These are phyloP conservation scores for Saimiri boliviensis DNA, from an alignment of 2,113 vertebrate genomes.

Conservation along the genomic window DNA sequence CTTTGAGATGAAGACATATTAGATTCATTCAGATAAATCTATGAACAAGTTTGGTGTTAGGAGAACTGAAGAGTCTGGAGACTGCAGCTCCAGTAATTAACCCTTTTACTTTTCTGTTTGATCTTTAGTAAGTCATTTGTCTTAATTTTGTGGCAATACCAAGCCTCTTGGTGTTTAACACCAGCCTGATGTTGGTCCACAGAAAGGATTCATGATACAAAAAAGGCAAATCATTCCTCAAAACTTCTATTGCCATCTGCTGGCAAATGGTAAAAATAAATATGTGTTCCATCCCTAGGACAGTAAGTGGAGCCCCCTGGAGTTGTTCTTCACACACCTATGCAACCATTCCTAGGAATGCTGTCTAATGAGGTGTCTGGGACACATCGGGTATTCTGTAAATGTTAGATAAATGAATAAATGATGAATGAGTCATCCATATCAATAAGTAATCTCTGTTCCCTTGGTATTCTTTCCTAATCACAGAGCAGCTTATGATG, in stretches of 20 bases:
- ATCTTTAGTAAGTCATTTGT: background rate
- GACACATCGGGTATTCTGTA: background rate
- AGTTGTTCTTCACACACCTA: background rate
- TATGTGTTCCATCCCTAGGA: background rate
- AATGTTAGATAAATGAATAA: background rate
- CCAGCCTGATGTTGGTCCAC: background rate
- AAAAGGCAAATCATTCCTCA: background rate
- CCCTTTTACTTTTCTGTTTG: background rate
- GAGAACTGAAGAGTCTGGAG: background rate
- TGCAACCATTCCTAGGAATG: background rate
- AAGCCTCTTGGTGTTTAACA: background rate
- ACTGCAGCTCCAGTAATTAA: background rate
- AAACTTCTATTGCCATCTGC: slow-evolving; percentile 3
- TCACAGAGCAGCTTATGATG: background rate
- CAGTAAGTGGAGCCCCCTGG: background rate
- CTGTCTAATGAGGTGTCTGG: background rate
- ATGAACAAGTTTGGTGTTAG: background rate
- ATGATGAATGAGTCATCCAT: background rate
- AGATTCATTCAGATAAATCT: background rate
- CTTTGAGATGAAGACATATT: background rate
- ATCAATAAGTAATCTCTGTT: background rate
- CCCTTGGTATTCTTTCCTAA: background rate
- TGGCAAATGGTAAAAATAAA: background rate
- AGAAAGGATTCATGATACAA: background rate
- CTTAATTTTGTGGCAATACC: background rate